Conservation (phyloP, 2,888 invertebrate genomes). For the Tyria jacobaeae region DNA sequence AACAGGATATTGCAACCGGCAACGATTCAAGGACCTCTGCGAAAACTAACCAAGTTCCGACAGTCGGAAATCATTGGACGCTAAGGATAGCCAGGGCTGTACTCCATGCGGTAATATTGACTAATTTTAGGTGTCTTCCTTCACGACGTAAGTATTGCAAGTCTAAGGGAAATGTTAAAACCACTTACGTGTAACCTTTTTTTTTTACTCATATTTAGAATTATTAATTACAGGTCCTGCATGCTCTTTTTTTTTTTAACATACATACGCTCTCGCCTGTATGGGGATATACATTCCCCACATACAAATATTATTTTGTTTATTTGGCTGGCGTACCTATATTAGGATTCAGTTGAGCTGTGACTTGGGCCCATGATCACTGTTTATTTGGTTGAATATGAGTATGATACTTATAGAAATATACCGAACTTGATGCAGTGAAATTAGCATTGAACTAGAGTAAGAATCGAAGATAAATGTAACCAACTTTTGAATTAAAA, state of each 20-base stretch:
- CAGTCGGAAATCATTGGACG: conserved; percentile 28
- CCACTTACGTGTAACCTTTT: not conserved
- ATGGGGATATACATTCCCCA: no score
- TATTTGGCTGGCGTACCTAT: no score
- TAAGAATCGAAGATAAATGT: no score
- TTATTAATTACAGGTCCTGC: not conserved
- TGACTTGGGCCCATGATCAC: no score
- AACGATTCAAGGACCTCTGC: conserved; percentile 48
- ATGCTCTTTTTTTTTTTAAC: no score
- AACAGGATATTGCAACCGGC: conserved; percentile 62
- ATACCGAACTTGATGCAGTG: no score
- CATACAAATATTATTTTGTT: no score
- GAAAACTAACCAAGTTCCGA: conserved; percentile 53
- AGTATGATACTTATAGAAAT: no score
- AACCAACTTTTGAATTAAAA: no score
- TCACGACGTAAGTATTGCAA: not conserved
- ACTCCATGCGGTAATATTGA: conserved; percentile 8
- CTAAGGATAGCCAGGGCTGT: conserved; percentile 25
- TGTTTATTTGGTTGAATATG: no score
- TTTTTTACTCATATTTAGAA: not conserved
- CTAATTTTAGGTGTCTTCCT: not conserved
- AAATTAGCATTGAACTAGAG: not conserved
- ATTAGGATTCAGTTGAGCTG: no score
- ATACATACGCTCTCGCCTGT: no score
- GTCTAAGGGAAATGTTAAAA: not conserved